A percentile compares a stretch with the other conserved stretches of the same genome.
Conservation (phyloP, 2,113 vertebrate genomes). For the Microcebus jonahi region DNA sequence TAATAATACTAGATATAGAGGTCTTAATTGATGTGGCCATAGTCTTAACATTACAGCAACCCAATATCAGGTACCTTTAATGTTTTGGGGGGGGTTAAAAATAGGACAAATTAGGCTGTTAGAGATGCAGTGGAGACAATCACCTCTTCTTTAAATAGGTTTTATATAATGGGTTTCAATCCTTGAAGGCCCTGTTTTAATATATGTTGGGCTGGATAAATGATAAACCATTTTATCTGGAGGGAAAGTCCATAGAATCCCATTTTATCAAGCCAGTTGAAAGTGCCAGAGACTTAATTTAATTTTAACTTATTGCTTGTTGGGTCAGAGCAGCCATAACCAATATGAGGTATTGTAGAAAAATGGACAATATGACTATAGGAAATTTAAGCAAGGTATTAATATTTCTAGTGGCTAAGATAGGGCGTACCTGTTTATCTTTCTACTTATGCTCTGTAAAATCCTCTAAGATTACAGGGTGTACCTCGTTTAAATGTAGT, state of each 20-base stretch:
- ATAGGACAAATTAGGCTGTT: not conserved
- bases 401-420: not conserved
- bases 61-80: not conserved
- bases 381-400: not conserved
- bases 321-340: constrained; percentile 24
- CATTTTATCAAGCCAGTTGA: constrained; percentile 52
- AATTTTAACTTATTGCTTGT: constrained; percentile 55
- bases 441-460: not conserved
- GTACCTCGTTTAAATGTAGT: constrained; percentile 15
- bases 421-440: not conserved
- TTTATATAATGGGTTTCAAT: not conserved
- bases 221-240: constrained; percentile 8
- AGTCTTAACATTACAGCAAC: not conserved
- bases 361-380: not conserved
- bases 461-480: not conserved
- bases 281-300: constrained; percentile 46
- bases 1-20: not conserved
- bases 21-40: not conserved
- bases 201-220: not conserved
- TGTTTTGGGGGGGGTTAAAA: not conserved
- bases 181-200: constrained; percentile 16
- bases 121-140: not conserved
- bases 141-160: not conserved
- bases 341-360: constrained; percentile 40
- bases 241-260: not conserved